phyloP scores from a whole-genome alignment of 2,888 invertebrate species.

The Papilio demoleus region DNA sequence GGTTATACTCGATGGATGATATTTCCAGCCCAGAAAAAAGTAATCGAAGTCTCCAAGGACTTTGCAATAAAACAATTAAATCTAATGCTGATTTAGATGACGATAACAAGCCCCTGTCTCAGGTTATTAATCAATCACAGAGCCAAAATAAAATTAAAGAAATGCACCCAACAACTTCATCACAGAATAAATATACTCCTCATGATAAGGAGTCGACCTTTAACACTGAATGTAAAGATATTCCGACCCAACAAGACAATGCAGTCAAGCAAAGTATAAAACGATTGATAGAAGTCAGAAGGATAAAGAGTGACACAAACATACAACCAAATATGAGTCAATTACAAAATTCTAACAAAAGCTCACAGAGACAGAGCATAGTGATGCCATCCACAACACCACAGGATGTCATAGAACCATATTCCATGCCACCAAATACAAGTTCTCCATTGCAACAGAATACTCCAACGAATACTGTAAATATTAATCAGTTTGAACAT shows the following conservation, averaged over 20 bases:
- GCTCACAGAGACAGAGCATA: conserved; percentile 4
- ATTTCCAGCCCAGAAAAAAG: conserved; percentile 58
- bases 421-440: conserved; percentile 43
- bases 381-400: too few relatives aligned
- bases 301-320: conserved; percentile 50
- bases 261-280: conserved; percentile 63
- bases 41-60: conserved; percentile 23
- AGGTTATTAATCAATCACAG: not conserved
- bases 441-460: conserved; percentile 54
- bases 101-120: conserved; percentile 13
- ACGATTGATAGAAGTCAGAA: conserved; percentile 64
- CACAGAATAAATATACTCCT: not conserved
- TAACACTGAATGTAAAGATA: not conserved
- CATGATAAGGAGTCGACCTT: not conserved
- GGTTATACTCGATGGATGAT: conserved; percentile 69
- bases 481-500: conserved; percentile 54
- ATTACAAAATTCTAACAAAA: conserved; percentile 13
- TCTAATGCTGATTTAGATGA: conserved; percentile 16
- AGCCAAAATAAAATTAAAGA: conserved; percentile 29
- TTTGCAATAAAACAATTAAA: conserved; percentile 35
- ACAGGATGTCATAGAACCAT: conserved; percentile 42
- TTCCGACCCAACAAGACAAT: conserved; percentile 27
- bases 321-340: conserved; percentile 35
- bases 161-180: not conserved
- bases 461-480: conserved; percentile 57